Evolutionary conservation across 2,888 invertebrate species (phyloP).

Genomic region (Cyaniris semiargus): DNA sequence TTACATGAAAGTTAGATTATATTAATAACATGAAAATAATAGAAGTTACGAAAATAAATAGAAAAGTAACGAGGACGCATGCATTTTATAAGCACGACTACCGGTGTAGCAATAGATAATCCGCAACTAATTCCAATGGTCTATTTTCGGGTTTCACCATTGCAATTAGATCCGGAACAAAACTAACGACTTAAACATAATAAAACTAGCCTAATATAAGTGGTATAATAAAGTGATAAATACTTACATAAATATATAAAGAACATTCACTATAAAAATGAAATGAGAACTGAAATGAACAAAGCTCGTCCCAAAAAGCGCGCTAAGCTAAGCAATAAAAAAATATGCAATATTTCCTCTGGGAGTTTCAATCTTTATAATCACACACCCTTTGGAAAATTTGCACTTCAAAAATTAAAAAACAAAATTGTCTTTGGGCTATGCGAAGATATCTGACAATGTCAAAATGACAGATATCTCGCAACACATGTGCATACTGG

Average conservation of each 20-base stretch:
- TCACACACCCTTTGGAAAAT: background rate
- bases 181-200: background rate
- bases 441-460: constrained; percentile 9
- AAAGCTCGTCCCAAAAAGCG: constrained; percentile 49
- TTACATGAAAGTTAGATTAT: constrained; percentile 44
- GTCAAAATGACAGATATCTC: constrained; percentile 27
- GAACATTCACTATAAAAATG: constrained; percentile 34
- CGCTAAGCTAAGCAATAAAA: constrained; percentile 44
- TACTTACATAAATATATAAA: constrained; percentile 29
- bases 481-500: constrained; percentile 43
- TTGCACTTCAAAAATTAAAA: background rate
- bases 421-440: constrained; percentile 19
- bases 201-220: background rate
- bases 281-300: constrained; percentile 39
- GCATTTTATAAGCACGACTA: constrained; percentile 13
- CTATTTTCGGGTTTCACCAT: background rate
- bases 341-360: constrained; percentile 36
- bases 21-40: constrained; percentile 47
- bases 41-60: constrained; percentile 42
- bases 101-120: background rate
- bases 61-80: constrained; percentile 31
- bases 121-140: background rate
- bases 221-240: background rate
- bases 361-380: background rate
- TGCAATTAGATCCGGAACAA: background rate